These are phyloP conservation scores for Deilephila elpenor DNA, from an alignment of 2,888 invertebrate genomes.

Conservation along the genomic window DNA sequence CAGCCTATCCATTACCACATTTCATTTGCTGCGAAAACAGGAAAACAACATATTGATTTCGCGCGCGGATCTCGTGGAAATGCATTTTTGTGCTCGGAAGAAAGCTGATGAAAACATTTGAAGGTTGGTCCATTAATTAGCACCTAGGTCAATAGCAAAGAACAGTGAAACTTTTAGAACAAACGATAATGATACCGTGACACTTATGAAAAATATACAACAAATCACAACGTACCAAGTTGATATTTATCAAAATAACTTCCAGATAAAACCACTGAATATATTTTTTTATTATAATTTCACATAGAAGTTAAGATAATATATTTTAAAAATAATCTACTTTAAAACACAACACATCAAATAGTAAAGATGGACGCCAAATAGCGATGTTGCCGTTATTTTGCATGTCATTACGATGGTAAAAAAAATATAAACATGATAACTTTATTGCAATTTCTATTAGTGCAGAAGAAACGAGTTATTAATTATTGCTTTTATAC, in stretches of 20 bases:
- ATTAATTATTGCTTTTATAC: background rate
- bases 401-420: slow-evolving; percentile 51
- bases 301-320: slow-evolving; percentile 44
- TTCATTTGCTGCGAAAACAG: slow-evolving; percentile 75
- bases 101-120: slow-evolving; percentile 69
- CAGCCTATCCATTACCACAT: slow-evolving; percentile 81
- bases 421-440: slow-evolving; percentile 15
- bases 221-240: slow-evolving; percentile 50
- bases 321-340: slow-evolving; percentile 63
- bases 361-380: slow-evolving; percentile 84
- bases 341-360: slow-evolving; percentile 81
- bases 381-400: slow-evolving; percentile 73
- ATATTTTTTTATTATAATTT: slow-evolving; percentile 40
- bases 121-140: slow-evolving; percentile 74
- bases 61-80: slow-evolving; percentile 37
- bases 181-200: slow-evolving; percentile 79
- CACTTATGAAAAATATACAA: slow-evolving; percentile 68
- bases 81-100: slow-evolving; percentile 49
- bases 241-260: slow-evolving; percentile 49
- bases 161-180: slow-evolving; percentile 79
- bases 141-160: slow-evolving; percentile 80
- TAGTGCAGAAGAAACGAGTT: background rate
- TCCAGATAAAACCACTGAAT: slow-evolving; percentile 41
- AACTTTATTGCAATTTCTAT: background rate
- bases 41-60: slow-evolving; percentile 47